These are phyloP conservation scores for Ectropis crepuscularia DNA, from an alignment of 2,888 invertebrate genomes.

Conservation along the genomic window DNA sequence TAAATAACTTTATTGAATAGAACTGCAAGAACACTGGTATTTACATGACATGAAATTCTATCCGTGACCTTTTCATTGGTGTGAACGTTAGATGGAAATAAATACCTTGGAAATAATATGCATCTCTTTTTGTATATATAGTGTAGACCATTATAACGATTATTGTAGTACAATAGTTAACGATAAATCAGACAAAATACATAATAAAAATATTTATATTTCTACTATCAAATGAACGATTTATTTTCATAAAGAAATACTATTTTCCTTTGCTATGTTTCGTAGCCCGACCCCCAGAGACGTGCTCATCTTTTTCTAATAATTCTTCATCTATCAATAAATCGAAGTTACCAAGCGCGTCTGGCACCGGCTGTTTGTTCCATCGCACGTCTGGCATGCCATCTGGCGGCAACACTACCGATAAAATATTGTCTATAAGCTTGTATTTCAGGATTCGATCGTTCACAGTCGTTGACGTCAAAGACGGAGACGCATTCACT, in stretches of 20 bases:
- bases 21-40: background rate
- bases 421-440: constrained; percentile 95
- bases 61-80: no score
- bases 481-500: constrained; percentile 97
- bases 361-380: constrained; percentile 91
- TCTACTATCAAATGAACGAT: background rate
- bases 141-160: no score
- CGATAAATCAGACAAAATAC: no score
- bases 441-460: constrained; percentile 97
- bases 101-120: no score
- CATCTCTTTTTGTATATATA: no score
- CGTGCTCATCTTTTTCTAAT: constrained; percentile 86
- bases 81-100: no score
- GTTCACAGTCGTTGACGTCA: constrained; percentile 97
- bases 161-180: no score
- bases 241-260: constrained; percentile 12
- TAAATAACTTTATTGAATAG: no score
- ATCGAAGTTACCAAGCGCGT: constrained; percentile 93
- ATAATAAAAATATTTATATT: background rate
- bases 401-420: constrained; percentile 94
- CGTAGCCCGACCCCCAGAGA: constrained; percentile 48
- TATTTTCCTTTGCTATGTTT: constrained; percentile 56
- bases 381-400: constrained; percentile 95
- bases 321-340: constrained; percentile 93
- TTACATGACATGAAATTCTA: no score